These are phyloP conservation scores for Byasa hedistus DNA, from an alignment of 2,888 invertebrate genomes.

Conservation along the genomic window DNA sequence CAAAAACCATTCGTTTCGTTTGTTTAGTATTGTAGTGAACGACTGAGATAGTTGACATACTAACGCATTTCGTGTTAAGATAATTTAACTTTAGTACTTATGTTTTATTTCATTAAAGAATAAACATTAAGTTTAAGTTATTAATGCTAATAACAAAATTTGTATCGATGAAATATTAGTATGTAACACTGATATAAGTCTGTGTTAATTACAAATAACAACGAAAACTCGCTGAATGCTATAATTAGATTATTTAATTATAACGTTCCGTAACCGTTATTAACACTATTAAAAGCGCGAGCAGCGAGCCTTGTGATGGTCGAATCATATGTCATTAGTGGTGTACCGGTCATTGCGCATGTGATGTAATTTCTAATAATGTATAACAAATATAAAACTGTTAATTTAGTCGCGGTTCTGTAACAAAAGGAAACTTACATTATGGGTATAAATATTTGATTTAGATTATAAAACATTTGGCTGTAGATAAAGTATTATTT, in stretches of 20 bases:
- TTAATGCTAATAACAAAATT: too few species aligned
- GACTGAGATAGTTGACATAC: too few species aligned
- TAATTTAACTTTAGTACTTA: too few species aligned
- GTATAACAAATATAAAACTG: neutral
- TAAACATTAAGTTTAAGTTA: too few species aligned
- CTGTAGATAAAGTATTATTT: neutral
- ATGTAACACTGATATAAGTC: too few species aligned
- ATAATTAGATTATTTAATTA: conserved; percentile 24
- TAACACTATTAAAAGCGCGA: conserved; percentile 20
- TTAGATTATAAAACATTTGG: neutral
- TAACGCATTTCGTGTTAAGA: too few species aligned
- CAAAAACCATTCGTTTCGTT: too few species aligned
- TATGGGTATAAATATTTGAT: neutral
- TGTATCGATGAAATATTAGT: too few species aligned
- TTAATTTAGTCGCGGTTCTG: conserved; percentile 4
- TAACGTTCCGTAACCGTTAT: conserved; percentile 2
- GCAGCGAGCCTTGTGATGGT: conserved; percentile 11
- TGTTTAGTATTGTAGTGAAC: too few species aligned
- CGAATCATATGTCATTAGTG: conserved; percentile 26
- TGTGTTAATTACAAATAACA: too few species aligned
- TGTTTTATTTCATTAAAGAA: too few species aligned
- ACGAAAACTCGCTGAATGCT: neutral
- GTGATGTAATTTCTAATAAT: conserved; percentile 24
- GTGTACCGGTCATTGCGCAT: neutral
- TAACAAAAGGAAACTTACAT: neutral